Percentiles rank a stretch among this genome's conserved stretches.
Evolutionary conservation across 1,140 invertebrate species (phyloP).

Genomic region (Archegozetes longisetosus): DNA sequence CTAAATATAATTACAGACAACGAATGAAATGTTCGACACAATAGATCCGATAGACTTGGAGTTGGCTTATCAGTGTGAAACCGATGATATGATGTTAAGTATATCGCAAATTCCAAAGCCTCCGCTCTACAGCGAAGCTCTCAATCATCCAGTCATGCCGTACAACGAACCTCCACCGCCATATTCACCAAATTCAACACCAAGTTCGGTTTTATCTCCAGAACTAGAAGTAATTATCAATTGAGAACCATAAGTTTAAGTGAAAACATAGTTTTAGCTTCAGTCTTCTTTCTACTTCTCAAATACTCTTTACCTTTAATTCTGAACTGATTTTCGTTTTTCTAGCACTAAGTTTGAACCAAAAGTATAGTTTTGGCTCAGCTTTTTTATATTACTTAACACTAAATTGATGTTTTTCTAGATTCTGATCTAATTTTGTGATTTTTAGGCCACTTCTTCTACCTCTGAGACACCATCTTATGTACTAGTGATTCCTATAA

Average conservation of each 20-base stretch:
- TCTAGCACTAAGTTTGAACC: too few relatives aligned
- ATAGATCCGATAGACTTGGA: background rate
- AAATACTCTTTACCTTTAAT: too few relatives aligned
- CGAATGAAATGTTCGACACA: background rate
- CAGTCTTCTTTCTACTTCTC: too few relatives aligned
- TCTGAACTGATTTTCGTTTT: too few relatives aligned
- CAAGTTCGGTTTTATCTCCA: background rate
- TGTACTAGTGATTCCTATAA: background rate
- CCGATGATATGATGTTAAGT: background rate
- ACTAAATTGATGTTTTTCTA: background rate
- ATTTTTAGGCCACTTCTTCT: background rate
- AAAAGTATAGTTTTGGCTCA: too few relatives aligned
- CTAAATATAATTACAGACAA: too few relatives aligned
- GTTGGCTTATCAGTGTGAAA: background rate
- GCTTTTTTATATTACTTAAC: too few relatives aligned
- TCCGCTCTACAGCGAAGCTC: background rate
- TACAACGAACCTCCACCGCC: background rate
- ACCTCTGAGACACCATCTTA: background rate
- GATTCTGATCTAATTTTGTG: background rate
- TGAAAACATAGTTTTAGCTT: too few relatives aligned
- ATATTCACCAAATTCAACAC: background rate
- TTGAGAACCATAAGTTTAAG: too few relatives aligned
- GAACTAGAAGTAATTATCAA: too few relatives aligned
- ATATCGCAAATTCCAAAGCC: background rate
- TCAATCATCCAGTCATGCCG: background rate